A percentile compares a stretch with the other conserved stretches of the same genome.
Conservation (phyloP, 1,140 invertebrate species). For the Brachionus plicatilis region DNA sequence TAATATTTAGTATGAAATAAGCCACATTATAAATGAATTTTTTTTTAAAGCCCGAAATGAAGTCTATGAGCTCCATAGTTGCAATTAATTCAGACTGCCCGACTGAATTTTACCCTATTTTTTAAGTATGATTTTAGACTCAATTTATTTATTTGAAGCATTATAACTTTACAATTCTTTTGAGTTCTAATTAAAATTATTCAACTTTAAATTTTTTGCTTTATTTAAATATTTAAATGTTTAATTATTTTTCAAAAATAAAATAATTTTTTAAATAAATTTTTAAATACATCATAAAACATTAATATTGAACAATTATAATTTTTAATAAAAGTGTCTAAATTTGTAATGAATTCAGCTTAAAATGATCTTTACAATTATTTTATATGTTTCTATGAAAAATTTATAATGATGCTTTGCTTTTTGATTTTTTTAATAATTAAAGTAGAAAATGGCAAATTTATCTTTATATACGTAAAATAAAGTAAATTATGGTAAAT, state of each 20-base stretch:
- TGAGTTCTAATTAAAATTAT: background rate
- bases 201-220: background rate
- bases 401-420: too few species aligned
- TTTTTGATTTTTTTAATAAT: too few species aligned
- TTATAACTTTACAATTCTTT: background rate
- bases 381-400: too few species aligned
- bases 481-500: too few species aligned
- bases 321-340: too few species aligned
- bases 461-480: too few species aligned
- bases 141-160: background rate
- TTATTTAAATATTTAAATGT: background rate
- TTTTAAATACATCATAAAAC: too few species aligned
- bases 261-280: too few species aligned
- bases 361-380: too few species aligned
- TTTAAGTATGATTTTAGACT: background rate
- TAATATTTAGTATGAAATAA: background rate
- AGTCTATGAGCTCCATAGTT: background rate
- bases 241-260: background rate
- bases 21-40: background rate
- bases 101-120: background rate
- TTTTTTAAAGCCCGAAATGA: background rate
- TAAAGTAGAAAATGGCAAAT: too few species aligned
- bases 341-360: too few species aligned
- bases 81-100: background rate
- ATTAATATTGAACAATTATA: too few species aligned